These are phyloP conservation scores for Caenorhabditis panamensis DNA, from an alignment of 2,888 invertebrate species.

Conservation along the genomic window DNA sequence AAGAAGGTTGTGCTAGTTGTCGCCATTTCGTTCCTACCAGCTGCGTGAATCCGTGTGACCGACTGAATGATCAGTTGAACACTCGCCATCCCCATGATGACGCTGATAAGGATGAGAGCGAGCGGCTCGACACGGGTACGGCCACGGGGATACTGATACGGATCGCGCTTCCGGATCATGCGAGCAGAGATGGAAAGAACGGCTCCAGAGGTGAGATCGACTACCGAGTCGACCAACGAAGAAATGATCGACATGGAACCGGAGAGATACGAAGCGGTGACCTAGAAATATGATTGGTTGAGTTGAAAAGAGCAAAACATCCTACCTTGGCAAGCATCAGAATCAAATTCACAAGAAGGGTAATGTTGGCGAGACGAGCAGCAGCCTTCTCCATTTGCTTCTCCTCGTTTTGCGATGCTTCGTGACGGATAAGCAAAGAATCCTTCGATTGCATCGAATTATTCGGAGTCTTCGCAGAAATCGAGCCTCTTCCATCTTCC, in stretches of 20 bases:
- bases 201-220: constrained; percentile 82
- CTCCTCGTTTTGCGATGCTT: constrained; percentile 17
- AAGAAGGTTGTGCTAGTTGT: neutral
- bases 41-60: constrained; percentile 61
- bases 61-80: constrained; percentile 82
- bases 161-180: constrained; percentile 82
- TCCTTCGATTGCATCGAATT: constrained; percentile 20
- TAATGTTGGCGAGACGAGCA: constrained; percentile 69
- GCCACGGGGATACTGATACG: constrained; percentile 83
- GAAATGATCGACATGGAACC: constrained; percentile 83
- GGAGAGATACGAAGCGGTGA: constrained; percentile 82
- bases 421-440: constrained; percentile 29
- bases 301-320: constrained; percentile 75
- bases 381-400: constrained; percentile 49
- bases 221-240: constrained; percentile 83
- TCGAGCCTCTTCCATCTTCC: constrained; percentile 5
- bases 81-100: constrained; percentile 83
- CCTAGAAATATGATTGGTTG: constrained; percentile 25
- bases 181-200: constrained; percentile 60
- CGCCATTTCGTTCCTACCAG: neutral
- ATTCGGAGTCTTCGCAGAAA: constrained; percentile 1
- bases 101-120: constrained; percentile 82
- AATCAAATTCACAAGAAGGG: constrained; percentile 77
- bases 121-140: constrained; percentile 83
- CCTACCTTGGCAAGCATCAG: constrained; percentile 82